Percentiles rank a stretch among this genome's conserved stretches.
Evolutionary conservation across 2,888 invertebrate species (phyloP).

Genomic region (Xestia ashworthii): DNA sequence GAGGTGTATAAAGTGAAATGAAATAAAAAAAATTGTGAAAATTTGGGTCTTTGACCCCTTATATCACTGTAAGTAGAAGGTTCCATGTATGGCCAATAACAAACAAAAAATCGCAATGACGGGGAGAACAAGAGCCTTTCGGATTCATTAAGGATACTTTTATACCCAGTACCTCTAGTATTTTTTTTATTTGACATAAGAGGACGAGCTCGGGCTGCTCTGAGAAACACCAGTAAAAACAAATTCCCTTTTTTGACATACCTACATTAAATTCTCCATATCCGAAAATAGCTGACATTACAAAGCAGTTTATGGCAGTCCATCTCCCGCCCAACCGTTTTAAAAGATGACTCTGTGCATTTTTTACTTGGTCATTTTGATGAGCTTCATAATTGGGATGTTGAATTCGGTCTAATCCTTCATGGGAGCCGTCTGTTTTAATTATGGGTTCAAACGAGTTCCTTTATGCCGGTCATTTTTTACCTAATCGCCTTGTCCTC

Average conservation of each 20-base stretch:
- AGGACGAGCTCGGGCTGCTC: too few species aligned
- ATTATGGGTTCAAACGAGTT: constrained; percentile 27
- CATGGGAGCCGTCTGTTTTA: constrained; percentile 52
- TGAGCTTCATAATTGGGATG: constrained; percentile 56
- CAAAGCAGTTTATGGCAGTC: not conserved
- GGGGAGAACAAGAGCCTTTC: too few species aligned
- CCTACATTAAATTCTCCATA: not conserved
- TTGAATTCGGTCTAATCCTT: constrained; percentile 45
- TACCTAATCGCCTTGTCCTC: not conserved
- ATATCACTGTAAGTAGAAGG: too few species aligned
- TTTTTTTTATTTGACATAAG: too few species aligned
- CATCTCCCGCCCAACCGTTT: constrained; percentile 45
- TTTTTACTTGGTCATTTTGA: constrained; percentile 55
- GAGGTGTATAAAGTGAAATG: too few species aligned
- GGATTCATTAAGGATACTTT: too few species aligned
- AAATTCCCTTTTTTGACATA: not conserved
- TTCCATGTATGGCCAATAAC: too few species aligned
- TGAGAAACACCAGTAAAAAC: not conserved
- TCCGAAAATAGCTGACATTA: not conserved
- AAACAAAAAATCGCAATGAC: too few species aligned
- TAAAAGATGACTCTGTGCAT: constrained; percentile 61
- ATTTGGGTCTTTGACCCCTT: too few species aligned
- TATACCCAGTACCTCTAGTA: too few species aligned
- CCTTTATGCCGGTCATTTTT: constrained; percentile 15
- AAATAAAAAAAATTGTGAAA: too few species aligned